These are phyloP conservation scores for Chiloscyllium plagiosum DNA, from an alignment of 2,113 vertebrate species.

Conservation along the genomic window DNA sequence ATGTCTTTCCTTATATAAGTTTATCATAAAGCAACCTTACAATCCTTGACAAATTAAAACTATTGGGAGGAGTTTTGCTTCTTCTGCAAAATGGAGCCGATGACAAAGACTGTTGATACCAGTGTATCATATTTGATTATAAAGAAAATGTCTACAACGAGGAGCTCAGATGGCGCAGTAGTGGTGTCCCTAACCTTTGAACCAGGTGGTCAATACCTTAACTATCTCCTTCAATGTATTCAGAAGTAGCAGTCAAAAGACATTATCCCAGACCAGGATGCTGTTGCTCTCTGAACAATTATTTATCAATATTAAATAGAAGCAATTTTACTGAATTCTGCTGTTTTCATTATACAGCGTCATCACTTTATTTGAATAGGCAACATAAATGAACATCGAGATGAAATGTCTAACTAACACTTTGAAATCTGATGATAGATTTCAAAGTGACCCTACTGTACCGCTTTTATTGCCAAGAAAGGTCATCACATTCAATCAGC, in stretches of 20 bases:
- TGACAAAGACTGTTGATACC: no score
- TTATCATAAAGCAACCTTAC: no score
- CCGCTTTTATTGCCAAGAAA: neutral
- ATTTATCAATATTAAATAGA: neutral
- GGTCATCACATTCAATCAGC: neutral
- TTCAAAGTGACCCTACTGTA: neutral
- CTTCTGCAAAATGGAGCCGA: no score
- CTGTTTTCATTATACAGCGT: neutral
- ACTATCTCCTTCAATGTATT: neutral
- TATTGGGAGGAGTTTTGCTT: no score
- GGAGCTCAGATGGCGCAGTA: no score
- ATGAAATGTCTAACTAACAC: neutral
- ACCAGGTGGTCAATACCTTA: neutral
- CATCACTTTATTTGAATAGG: neutral
- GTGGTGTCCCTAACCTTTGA: no score
- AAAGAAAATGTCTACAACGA: no score
- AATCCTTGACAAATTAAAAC: no score
- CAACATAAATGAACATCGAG: neutral
- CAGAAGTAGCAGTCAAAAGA: neutral
- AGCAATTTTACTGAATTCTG: neutral
- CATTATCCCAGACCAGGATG: neutral
- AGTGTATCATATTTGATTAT: no score
- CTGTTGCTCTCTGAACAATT: neutral
- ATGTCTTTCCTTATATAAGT: no score
- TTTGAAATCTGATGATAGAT: neutral